Conservation (phyloP, 2,797 vertebrate species). For the Crypturellus tataupa region DNA sequence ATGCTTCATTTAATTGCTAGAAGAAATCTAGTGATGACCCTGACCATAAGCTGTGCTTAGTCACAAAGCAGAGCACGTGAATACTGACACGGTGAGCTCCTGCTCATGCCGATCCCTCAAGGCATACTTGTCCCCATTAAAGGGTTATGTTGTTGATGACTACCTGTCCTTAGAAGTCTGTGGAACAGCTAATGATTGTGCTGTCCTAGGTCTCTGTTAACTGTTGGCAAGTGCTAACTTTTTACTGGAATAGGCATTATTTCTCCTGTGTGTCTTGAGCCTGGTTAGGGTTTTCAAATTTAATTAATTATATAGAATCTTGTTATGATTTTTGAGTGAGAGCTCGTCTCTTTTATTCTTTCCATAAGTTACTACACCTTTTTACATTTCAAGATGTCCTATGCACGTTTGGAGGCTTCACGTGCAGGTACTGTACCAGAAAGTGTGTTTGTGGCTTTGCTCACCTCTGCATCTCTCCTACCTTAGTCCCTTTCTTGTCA, state of each 20-base stretch:
- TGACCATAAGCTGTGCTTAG: background rate
- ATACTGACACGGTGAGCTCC: background rate
- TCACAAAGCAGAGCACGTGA: background rate
- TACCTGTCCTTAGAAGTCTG: background rate
- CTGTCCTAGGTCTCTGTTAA: background rate
- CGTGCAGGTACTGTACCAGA: background rate
- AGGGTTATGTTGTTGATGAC: background rate
- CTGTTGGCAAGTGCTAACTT: background rate
- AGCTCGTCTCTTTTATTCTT: background rate
- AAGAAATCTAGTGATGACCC: background rate
- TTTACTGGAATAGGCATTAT: background rate
- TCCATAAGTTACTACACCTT: background rate
- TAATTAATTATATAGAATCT: background rate
- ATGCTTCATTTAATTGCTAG: background rate
- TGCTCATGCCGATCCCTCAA: background rate
- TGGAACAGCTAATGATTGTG: rapidly evolving
- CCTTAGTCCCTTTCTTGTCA: background rate
- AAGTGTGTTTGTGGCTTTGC: background rate
- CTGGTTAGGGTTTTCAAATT: background rate
- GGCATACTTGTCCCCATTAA: background rate
- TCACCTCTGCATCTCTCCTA: background rate
- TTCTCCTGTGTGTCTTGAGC: background rate
- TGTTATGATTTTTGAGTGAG: background rate
- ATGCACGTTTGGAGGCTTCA: background rate
- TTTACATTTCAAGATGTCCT: background rate